Evolutionary conservation across 2,797 vertebrate species (phyloP), one percentile per base, ranked within the genome.

Genomic region (Cichlasoma orientale): DNA sequence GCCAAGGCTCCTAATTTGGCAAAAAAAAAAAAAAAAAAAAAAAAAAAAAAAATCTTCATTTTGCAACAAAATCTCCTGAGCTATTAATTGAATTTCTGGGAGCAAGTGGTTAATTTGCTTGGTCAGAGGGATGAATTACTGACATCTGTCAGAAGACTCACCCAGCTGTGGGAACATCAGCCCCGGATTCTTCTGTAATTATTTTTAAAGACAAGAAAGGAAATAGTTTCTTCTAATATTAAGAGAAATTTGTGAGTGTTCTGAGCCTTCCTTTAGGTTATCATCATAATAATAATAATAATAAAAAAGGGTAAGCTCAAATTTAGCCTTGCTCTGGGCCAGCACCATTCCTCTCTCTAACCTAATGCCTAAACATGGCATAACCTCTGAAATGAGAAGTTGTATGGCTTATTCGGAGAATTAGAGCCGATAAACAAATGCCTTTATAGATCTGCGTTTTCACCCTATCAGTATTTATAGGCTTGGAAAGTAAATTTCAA

Each of bases 401-500:
- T 78, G 38, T 77, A 75, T 27, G 68, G 52, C 58, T 74, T 63
- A 81, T 80, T 86, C 41, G 25, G 56, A 83, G 82, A 88, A 74
- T 88, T 83, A 76, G 14, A 54, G 56, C 19, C 2, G 85, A 92
- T 89, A 90, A 91, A 90, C 91, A 94, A 89, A 90, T 88, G 82
- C 76, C 70, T 88, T 79, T 33, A 85, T 83, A 72, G 84, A 87
- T 81, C 84, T 78, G 74, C 70, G 5, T 88, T 86, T 36, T 54
- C 54, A 50, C 68, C 78, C 69, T 90, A 91, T 93, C 92, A 77
- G 90, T 87, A 86, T 91, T 87, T 91, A 91, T 89, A 72, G 74
- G 73, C 73, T 75, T 9, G 61, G 75, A 72, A 91, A 94, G 90
- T 92, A 91, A 80, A 93, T 90, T 93, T 90, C 58, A 86, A 88